These are phyloP conservation scores for Nicator chloris DNA, from an alignment of 2,113 vertebrate species.

Conservation along the genomic window DNA sequence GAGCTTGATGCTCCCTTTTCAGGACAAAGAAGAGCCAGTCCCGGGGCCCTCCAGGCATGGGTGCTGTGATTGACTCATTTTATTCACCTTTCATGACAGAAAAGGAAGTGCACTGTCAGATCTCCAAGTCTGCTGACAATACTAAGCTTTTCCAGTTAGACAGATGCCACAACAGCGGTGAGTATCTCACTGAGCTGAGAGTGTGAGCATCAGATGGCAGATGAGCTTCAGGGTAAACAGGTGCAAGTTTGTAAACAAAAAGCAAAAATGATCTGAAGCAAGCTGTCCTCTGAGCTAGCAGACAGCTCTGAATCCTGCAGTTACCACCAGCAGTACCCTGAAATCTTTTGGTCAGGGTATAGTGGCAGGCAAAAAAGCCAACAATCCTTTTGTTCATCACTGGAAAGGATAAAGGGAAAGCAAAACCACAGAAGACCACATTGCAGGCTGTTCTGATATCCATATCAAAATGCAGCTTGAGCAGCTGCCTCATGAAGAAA, in stretches of 20 bases:
- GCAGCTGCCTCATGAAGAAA: background rate
- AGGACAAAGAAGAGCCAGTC: background rate
- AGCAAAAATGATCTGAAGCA: background rate
- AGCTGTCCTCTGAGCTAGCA: background rate
- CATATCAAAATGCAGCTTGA: background rate
- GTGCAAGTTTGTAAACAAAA: background rate
- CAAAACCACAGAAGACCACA: background rate
- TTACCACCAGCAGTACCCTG: background rate
- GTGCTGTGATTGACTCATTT: background rate
- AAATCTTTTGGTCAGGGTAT: background rate
- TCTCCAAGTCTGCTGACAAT: background rate
- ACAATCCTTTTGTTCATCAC: background rate
- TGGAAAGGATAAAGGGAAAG: background rate
- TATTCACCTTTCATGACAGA: background rate
- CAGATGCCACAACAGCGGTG: background rate
- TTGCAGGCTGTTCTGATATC: background rate
- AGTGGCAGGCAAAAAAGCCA: background rate
- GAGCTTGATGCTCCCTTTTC: background rate
- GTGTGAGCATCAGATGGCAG: background rate
- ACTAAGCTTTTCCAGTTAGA: background rate
- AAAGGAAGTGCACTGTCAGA: background rate
- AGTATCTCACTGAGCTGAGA: background rate
- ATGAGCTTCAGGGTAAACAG: background rate
- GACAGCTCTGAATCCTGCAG: background rate
- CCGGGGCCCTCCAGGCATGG: background rate